These are phyloP conservation scores for Oophaga sylvatica DNA, from an alignment of 2,797 vertebrate species.

Conservation along the genomic window DNA sequence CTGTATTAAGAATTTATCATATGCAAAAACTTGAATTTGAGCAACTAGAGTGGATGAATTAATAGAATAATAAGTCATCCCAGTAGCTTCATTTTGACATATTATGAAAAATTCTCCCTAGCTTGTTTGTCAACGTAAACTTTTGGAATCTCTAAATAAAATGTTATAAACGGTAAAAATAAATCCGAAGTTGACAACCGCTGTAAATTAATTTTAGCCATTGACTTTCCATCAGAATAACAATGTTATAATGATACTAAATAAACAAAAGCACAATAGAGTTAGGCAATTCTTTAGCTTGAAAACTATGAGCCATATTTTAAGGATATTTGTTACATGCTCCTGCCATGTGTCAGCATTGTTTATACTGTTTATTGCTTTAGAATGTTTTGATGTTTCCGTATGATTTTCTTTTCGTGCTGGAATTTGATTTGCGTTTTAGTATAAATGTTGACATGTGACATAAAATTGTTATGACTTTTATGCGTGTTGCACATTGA, in stretches of 20 bases:
- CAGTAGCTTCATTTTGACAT: too few relatives aligned
- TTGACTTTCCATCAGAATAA: not conserved
- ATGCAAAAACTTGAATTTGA: too few relatives aligned
- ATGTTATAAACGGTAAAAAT: not conserved
- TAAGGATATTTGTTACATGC: not conserved
- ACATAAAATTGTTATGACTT: conserved; percentile 7
- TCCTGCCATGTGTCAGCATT: not conserved
- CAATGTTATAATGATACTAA: not conserved
- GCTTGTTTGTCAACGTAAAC: too few relatives aligned
- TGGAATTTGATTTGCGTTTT: conserved; percentile 1
- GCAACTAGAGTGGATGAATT: too few relatives aligned
- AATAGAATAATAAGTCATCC: too few relatives aligned
- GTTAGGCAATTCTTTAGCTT: not conserved
- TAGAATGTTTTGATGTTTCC: conserved; percentile 3
- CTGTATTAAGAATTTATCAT: too few relatives aligned
- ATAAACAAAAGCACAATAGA: not conserved
- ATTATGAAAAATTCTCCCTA: too few relatives aligned
- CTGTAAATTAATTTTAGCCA: not conserved
- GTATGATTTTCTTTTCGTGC: not conserved
- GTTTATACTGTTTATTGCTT: not conserved
- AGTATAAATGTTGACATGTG: conserved; percentile 13
- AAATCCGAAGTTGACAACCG: not conserved
- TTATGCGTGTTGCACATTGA: not conserved
- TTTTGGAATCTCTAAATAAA: too few relatives aligned
- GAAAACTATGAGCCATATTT: not conserved